Base-by-base conservation (phyloP, 2,888 invertebrate species). In the Amiota communis region DNA sequence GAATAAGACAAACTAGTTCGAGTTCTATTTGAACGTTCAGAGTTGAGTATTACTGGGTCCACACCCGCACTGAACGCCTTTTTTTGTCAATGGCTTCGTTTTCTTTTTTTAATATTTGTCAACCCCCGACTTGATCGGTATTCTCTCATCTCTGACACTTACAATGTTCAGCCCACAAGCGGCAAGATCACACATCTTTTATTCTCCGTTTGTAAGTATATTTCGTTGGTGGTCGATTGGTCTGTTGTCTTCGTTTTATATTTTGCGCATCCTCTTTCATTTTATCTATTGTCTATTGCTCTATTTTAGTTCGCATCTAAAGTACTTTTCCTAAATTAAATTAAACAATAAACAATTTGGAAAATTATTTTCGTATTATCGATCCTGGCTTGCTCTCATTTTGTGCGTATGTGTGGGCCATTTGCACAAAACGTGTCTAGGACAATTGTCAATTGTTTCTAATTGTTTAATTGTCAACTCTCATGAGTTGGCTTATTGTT, bases 321-420 rank as follows among this genome's bases (percentile, higher is more conserved):
- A 23, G 76, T 74, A 73, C 73, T 53, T 53, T 75, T 64, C 46
- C 56, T 64, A 72, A 72, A 65, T 72, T 57, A 57, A 46, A 59
- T 49, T 57, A 68, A 72, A 81, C 78, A 79, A 77, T 76, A 69
- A 72, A 13, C 73, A 68, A 69, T 76, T 78, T 76, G 61, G 77
- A 75, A 83, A 85, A 87, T 87, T 87, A 87, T 86, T 79, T 87
- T 87, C 84, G 81, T 86, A 87, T 87, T 87, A 87, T 87, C 86
- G 82, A 82, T 83, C 77, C 74, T 47, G 36, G 11, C n/a, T 36
- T 47, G 64, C 17, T 47, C 51, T 15, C 23, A 20, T 72, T 63
- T 70, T 64, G 46, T 59, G 59, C 15, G 17, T 23, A 48, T 65
- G 12, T 13, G 11, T 67, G 12, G 53, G 67, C 13, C 20, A n/a